Evolutionary conservation across 2,113 vertebrate genomes (phyloP).

Genomic region (Pampusana beccarii): DNA sequence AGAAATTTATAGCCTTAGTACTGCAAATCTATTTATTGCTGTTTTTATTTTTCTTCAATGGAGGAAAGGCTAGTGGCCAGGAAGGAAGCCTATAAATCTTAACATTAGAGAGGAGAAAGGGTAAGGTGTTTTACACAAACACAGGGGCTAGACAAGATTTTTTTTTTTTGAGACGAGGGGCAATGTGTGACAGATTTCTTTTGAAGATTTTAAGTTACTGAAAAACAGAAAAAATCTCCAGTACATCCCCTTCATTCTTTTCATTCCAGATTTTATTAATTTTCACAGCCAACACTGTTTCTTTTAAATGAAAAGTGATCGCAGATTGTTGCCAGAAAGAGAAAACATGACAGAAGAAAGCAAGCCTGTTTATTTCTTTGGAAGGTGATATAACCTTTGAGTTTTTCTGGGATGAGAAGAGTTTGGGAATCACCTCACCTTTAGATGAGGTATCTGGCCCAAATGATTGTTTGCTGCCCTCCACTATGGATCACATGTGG

Average conservation of each 20-base stretch:
- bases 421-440: neutral
- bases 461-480: neutral
- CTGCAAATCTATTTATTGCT: neutral
- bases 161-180: neutral
- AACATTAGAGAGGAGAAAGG: neutral
- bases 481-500: neutral
- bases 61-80: neutral
- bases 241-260: neutral
- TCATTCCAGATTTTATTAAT: neutral
- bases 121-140: neutral
- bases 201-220: neutral
- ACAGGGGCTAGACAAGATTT: neutral
- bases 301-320: neutral
- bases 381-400: neutral
- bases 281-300: neutral
- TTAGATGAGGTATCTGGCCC: neutral
- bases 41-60: neutral
- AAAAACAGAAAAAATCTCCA: neutral
- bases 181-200: neutral
- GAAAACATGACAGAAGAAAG: neutral
- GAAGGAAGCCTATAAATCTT: constrained; percentile 47
- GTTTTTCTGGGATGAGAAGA: neutral
- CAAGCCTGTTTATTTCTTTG: neutral
- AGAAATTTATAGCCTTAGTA: neutral
- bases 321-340: neutral